These are phyloP conservation scores for Vulpes vulpes DNA, from an alignment of 2,113 vertebrate genomes.

Conservation along the genomic window DNA sequence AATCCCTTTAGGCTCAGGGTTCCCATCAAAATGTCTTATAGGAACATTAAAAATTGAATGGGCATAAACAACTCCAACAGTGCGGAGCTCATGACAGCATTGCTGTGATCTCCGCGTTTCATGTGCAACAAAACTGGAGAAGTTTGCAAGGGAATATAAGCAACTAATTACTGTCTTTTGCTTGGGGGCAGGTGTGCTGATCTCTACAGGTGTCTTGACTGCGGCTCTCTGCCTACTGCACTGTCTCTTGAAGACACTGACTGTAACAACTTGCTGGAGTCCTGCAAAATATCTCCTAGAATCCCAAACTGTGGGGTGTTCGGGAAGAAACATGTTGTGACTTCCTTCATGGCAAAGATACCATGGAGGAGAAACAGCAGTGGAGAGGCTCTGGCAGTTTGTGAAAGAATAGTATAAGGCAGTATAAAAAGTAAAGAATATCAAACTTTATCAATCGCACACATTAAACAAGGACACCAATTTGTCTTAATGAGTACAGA, in stretches of 20 bases:
- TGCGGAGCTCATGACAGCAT: slow-evolving; percentile 71
- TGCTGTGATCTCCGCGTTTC: slow-evolving; percentile 84
- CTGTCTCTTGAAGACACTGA: slow-evolving; percentile 83
- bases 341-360: slow-evolving; percentile 63
- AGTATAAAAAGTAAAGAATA: slow-evolving; percentile 65
- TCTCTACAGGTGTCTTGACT: slow-evolving; percentile 87
- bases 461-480: slow-evolving; percentile 64
- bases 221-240: slow-evolving; percentile 79
- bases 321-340: slow-evolving; percentile 61
- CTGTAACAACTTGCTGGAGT: slow-evolving; percentile 68
- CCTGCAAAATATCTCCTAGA: slow-evolving; percentile 74
- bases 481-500: not conserved
- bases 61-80: slow-evolving; percentile 87
- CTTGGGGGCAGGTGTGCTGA: slow-evolving; percentile 88
- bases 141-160: slow-evolving; percentile 84
- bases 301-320: slow-evolving; percentile 77
- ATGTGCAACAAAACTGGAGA: slow-evolving; percentile 80
- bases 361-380: slow-evolving; percentile 62
- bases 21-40: slow-evolving; percentile 87
- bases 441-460: slow-evolving; percentile 47
- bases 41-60: slow-evolving; percentile 88
- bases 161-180: slow-evolving; percentile 89
- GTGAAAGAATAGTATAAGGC: slow-evolving; percentile 53
- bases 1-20: slow-evolving; percentile 82
- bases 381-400: not conserved